These are phyloP conservation scores for Podiceps cristatus DNA, from an alignment of 2,113 vertebrate genomes.

Conservation along the genomic window DNA sequence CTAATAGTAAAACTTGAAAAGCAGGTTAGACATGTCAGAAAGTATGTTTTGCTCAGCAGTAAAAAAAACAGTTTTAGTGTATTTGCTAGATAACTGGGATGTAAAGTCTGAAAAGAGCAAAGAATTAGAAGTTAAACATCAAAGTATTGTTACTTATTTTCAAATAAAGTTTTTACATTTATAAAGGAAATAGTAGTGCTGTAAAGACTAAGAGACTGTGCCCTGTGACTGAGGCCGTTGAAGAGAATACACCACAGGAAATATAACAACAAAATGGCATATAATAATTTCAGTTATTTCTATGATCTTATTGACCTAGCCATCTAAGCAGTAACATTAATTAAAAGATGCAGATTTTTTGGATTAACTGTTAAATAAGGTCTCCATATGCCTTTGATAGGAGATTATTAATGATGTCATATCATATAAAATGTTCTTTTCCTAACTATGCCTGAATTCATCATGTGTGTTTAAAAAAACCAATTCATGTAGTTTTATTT, in stretches of 20 bases:
- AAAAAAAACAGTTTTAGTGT: not conserved
- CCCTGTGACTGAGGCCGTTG: not conserved
- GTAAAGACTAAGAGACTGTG: not conserved
- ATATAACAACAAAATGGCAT: not conserved
- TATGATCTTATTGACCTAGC: not conserved
- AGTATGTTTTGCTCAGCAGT: not conserved
- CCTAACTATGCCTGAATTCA: not conserved
- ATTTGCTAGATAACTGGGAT: not conserved
- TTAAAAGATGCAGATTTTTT: not conserved
- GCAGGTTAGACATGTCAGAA: not conserved
- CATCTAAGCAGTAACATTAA: not conserved
- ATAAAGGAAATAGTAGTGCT: not conserved
- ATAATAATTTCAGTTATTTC: not conserved
- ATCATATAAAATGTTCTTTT: not conserved
- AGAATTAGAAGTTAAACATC: not conserved
- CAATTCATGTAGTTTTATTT: not conserved
- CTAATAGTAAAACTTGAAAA: not conserved
- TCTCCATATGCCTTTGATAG: not conserved
- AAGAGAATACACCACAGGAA: not conserved
- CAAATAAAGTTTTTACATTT: not conserved
- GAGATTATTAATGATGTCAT: not conserved
- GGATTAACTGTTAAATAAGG: not conserved
- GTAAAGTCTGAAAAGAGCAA: not conserved
- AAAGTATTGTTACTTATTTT: not conserved
- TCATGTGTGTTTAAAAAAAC: not conserved